phyloP scores from a whole-genome alignment of 2,797 vertebrate genomes.

The Halcyon badia region DNA sequence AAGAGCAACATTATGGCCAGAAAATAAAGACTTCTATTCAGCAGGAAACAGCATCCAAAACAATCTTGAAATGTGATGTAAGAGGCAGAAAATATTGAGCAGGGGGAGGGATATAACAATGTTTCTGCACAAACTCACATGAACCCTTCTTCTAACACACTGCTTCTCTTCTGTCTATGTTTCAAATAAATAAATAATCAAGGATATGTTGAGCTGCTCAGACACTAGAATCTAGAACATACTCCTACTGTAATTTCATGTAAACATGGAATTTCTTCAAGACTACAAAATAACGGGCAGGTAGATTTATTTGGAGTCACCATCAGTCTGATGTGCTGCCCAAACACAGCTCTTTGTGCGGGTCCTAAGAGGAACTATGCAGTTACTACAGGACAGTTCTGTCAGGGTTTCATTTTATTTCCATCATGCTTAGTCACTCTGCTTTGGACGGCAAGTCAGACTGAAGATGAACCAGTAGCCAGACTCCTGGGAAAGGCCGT shows the following conservation, averaged over 20 bases:
- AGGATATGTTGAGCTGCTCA: fast-evolving
- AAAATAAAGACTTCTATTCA: background rate
- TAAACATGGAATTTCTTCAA: background rate
- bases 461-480: background rate
- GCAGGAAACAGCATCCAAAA: background rate
- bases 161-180: fast-evolving
- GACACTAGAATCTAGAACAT: background rate
- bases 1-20: background rate
- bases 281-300: background rate
- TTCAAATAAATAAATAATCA: background rate
- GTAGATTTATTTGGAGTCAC: background rate
- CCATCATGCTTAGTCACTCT: background rate
- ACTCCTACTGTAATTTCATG: background rate
- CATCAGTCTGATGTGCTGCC: background rate
- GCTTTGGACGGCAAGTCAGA: background rate
- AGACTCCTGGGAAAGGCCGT: background rate
- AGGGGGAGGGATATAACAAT: background rate
- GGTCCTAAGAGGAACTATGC: background rate
- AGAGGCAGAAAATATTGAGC: background rate
- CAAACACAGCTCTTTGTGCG: fast-evolving
- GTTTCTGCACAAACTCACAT: background rate
- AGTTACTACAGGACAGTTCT: background rate
- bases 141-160: background rate
- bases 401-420: background rate
- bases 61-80: background rate